These are phyloP conservation scores for Galeopterus variegatus DNA, from an alignment of 2,113 vertebrate species.

Conservation along the genomic window DNA sequence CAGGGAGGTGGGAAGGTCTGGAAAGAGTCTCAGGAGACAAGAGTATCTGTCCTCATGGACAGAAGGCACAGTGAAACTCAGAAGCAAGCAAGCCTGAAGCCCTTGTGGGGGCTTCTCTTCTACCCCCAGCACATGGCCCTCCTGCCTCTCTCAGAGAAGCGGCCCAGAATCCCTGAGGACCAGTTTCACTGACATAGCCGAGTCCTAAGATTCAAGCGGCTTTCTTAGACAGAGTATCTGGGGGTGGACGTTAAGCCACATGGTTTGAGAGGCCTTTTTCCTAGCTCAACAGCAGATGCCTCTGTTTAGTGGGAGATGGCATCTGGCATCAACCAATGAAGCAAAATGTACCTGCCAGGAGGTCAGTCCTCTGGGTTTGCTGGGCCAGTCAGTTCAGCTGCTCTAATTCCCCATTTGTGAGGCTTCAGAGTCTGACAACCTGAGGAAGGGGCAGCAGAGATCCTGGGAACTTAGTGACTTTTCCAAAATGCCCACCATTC, in stretches of 20 bases:
- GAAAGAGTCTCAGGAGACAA: neutral
- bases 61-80: neutral
- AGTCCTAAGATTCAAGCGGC: neutral
- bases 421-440: neutral
- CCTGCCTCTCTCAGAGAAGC: neutral
- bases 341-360: neutral
- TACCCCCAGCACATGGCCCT: neutral
- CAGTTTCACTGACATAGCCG: neutral
- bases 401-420: neutral
- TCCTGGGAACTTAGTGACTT: neutral
- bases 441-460: neutral
- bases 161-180: neutral
- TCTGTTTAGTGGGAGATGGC: neutral
- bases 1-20: neutral
- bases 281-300: neutral
- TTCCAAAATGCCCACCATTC: neutral
- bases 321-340: neutral
- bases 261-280: neutral
- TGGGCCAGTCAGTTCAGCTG: neutral
- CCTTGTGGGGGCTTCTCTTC: neutral
- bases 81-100: neutral
- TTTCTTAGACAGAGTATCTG: neutral
- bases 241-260: neutral
- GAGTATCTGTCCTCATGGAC: neutral
- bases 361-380: neutral